Evolutionary conservation across 2,888 invertebrate genomes (phyloP).

Genomic region (Marasmarcha lunaedactyla): DNA sequence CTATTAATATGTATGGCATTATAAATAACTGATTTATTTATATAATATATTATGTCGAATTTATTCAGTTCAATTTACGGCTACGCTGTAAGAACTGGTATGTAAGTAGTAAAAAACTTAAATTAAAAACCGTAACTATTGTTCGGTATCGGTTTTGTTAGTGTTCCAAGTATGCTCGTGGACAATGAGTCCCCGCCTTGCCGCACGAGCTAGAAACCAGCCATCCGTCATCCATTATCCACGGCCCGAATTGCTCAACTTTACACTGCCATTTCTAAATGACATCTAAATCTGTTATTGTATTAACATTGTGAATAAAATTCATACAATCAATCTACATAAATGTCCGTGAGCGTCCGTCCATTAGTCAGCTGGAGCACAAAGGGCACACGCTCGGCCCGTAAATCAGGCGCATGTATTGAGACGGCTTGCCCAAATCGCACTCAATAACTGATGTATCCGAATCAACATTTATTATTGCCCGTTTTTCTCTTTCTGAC

Average conservation of each 20-base stretch:
- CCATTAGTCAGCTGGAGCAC: slow-evolving; percentile 67
- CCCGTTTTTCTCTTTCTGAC: slow-evolving; percentile 1
- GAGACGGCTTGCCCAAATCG: slow-evolving; percentile 62
- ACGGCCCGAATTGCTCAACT: slow-evolving; percentile 70
- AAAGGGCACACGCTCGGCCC: slow-evolving; percentile 69
- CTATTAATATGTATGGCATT: no score
- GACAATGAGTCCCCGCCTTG: no score
- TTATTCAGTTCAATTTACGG: no score
- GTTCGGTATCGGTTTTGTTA: no score
- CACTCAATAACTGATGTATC: slow-evolving; percentile 51
- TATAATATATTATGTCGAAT: no score
- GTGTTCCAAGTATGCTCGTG: no score
- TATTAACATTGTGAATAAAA: slow-evolving; percentile 72
- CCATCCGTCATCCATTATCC: slow-evolving; percentile 69
- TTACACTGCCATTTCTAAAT: slow-evolving; percentile 70
- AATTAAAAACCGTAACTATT: no score
- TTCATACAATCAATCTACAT: slow-evolving; percentile 71
- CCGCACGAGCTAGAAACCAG: slow-evolving; percentile 44
- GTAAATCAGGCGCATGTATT: slow-evolving; percentile 67
- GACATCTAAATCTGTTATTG: slow-evolving; percentile 71
- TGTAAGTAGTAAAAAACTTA: no score
- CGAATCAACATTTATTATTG: slow-evolving; percentile 6
- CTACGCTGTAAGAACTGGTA: no score
- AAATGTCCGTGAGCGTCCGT: slow-evolving; percentile 70
- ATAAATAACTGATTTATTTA: no score